Evolutionary conservation across 1,140 invertebrate genomes (phyloP).

Genomic region (Maniola jurtina): DNA sequence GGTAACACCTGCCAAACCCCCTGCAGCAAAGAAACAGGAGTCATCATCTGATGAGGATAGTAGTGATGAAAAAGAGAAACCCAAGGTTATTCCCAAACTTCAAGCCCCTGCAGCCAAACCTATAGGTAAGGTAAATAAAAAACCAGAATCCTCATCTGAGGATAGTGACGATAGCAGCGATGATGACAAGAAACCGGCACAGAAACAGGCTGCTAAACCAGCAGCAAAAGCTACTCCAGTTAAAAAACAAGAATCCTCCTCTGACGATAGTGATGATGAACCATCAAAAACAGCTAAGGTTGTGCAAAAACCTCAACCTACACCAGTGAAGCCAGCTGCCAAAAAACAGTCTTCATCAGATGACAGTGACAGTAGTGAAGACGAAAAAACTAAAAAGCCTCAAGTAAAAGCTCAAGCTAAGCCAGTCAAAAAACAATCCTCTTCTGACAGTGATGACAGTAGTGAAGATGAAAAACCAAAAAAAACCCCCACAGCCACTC

Average conservation of each 20-base stretch:
- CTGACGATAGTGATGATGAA: conserved; percentile 38
- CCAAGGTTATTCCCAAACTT: conserved; percentile 27
- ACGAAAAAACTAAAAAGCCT: conserved; percentile 37
- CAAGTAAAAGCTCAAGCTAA: conserved; percentile 16
- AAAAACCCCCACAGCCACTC: conserved; percentile 21
- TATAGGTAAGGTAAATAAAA: conserved; percentile 32
- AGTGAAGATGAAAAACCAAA: conserved; percentile 44
- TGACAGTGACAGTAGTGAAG: conserved; percentile 50
- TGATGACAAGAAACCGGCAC: conserved; percentile 39
- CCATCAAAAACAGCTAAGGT: conserved; percentile 30
- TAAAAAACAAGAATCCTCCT: conserved; percentile 40
- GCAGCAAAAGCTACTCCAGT: conserved; percentile 23
- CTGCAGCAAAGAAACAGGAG: conserved; percentile 33
- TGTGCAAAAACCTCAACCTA: conserved; percentile 28
- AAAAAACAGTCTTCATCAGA: conserved; percentile 52
- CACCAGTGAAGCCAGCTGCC: conserved; percentile 28
- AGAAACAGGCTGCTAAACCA: conserved; percentile 29
- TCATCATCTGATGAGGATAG: conserved; percentile 43
- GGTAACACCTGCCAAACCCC: conserved; percentile 7
- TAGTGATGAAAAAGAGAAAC: conserved; percentile 39
- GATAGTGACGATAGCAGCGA: conserved; percentile 44
- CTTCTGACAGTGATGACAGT: conserved; percentile 55
- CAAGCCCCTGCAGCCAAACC: conserved; percentile 33
- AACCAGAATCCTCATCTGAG: conserved; percentile 40
- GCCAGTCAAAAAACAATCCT: conserved; percentile 40